Evolutionary conservation across 2,888 invertebrate genomes (phyloP).

Genomic region (Pristionchus maxplancki): DNA sequence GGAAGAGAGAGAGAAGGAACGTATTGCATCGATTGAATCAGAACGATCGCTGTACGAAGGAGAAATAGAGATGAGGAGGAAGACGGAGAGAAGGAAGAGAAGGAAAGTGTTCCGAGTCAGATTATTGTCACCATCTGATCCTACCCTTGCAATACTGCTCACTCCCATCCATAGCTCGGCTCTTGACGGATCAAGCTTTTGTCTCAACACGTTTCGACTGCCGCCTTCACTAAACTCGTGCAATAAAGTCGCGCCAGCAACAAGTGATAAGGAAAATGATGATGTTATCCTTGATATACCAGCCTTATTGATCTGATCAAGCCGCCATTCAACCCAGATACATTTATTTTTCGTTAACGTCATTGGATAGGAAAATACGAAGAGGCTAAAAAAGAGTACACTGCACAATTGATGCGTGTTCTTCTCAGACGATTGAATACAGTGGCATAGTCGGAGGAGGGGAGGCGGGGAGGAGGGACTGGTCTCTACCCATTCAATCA

Average conservation of each 20-base stretch:
- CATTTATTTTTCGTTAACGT: background rate
- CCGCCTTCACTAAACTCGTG: background rate
- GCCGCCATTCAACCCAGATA: background rate
- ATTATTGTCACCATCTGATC: background rate
- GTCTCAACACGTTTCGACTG: slow-evolving; percentile 40
- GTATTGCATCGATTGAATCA: slow-evolving; percentile 34
- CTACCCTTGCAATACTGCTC: background rate
- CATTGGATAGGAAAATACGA: background rate
- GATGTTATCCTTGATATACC: background rate
- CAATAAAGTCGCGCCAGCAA: background rate
- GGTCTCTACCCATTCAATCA: slow-evolving; percentile 41
- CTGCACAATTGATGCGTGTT: background rate
- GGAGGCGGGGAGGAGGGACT: background rate
- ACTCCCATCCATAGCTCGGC: background rate
- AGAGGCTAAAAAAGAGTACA: background rate
- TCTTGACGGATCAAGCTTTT: slow-evolving; percentile 40
- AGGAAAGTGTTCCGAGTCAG: slow-evolving; percentile 14
- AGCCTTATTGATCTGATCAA: background rate
- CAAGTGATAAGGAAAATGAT: background rate
- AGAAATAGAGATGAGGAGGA: slow-evolving; percentile 6
- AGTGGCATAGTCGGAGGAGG: background rate
- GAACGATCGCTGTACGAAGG: slow-evolving; percentile 22
- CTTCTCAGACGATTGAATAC: slow-evolving; percentile 30
- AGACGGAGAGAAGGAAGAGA: background rate
- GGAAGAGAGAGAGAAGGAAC: slow-evolving; percentile 29